Conservation (phyloP, 1,140 invertebrate species). For the Drosophila albomicans region DNA sequence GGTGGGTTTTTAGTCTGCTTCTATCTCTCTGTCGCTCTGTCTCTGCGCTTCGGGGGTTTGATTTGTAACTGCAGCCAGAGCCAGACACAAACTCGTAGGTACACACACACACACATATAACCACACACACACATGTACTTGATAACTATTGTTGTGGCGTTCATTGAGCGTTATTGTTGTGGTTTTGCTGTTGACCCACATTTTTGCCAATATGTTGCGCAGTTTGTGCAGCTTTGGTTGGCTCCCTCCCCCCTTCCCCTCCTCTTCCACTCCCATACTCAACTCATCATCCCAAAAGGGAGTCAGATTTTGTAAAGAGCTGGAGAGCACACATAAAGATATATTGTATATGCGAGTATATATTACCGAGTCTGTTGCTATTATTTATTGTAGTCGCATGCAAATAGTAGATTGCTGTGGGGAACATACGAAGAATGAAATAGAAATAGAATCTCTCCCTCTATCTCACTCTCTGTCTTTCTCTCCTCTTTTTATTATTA, state of each 20-base stretch:
- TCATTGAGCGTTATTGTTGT: slow-evolving; percentile 79
- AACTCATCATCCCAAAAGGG: neutral
- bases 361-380: neutral
- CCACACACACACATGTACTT: slow-evolving; percentile 35
- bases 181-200: slow-evolving; percentile 75
- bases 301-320: neutral
- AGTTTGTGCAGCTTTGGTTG: slow-evolving; percentile 38
- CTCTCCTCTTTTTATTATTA: neutral
- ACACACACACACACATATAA: neutral
- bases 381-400: neutral
- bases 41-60: slow-evolving; percentile 18
- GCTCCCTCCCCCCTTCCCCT: slow-evolving; percentile 26
- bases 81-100: slow-evolving; percentile 2
- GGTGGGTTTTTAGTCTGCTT: slow-evolving; percentile 41
- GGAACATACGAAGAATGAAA: neutral
- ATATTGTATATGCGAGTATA: neutral
- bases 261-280: neutral
- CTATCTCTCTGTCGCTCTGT: neutral
- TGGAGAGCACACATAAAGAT: neutral
- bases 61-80: slow-evolving; percentile 61
- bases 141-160: slow-evolving; percentile 68
- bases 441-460: neutral
- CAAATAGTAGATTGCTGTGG: neutral
- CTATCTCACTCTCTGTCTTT: too few relatives aligned
- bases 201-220: slow-evolving; percentile 76